Base-by-base conservation (phyloP, 2,888 invertebrate genomes). In the Euclidia mi region DNA sequence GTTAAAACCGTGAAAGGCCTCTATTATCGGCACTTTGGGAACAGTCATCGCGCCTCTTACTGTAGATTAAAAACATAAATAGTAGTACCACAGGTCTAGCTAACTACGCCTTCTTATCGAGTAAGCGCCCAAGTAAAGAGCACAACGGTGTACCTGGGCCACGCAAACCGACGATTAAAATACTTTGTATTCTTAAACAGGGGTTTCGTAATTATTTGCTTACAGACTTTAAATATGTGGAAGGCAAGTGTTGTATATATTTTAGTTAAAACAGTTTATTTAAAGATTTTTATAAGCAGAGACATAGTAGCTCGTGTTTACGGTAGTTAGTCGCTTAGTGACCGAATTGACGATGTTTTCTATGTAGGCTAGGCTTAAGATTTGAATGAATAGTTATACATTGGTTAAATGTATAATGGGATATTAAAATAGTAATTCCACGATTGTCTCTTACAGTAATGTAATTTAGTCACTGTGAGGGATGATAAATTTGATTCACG, bases 161-260 rank as follows among this genome's bases (percentile, higher is more conserved):
- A 92, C 92, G 92, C 92, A 85, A 92, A 82, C 75, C 55, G 55
- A 61, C 88, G 87, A 91, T 91, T 91, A 90, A 88, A 78, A 78
- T 68, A 84, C 84, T 77, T 81, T 84, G 81, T 81, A 75, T 85
- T 84, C 82, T 84, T 81, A 82, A 87, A 84, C 81, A 82, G 71
- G 76, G 76, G 74, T 84, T 86, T 88, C 82, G 84, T 85, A 87
- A 90, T 89, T 89, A 88, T 87, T 87, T 81, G 79, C 72, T 65
- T 60, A 69, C 52, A 47, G 57, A 47, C 63, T 65, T 68, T 69
- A 53, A 69, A 70, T 51, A 60, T 60, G 38, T 49, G 42, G 20
- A 41, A 45, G 41, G 20, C 48, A 59, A 43, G 65, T 35, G 35
- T 51, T 56, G 42, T 65, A 58, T 52, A 61, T 65, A 64, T 65